phyloP scores from a whole-genome alignment of 2,797 vertebrate species.

The Sebastiscus tertius region DNA sequence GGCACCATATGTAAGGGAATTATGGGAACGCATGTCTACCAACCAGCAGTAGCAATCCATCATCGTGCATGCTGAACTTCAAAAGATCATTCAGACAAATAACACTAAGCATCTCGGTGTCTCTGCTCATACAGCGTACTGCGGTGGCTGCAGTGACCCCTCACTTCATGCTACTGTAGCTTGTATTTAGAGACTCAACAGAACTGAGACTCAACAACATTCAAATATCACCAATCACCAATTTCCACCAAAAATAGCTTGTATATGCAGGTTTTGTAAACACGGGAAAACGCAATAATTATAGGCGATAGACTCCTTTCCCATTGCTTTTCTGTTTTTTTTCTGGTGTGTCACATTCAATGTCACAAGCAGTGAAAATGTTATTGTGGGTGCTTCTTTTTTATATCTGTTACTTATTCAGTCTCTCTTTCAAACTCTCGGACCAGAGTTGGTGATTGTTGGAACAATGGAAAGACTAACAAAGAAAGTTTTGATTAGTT shows the following conservation, averaged over 20 bases:
- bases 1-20: constrained; percentile 61
- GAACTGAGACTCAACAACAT: background rate
- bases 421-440: background rate
- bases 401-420: background rate
- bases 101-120: constrained; percentile 12
- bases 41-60: constrained; percentile 64
- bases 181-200: background rate
- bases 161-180: background rate
- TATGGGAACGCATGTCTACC: constrained; percentile 44
- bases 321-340: background rate
- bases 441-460: background rate
- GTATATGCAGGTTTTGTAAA: background rate
- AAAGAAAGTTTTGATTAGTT: background rate
- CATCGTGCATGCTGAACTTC: constrained; percentile 50
- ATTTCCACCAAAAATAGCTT: background rate
- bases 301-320: background rate
- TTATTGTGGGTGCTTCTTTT: too few species aligned
- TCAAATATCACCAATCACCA: background rate
- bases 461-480: background rate
- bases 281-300: background rate
- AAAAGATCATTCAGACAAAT: constrained; percentile 32
- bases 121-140: background rate
- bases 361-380: too few species aligned
- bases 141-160: background rate
- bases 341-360: too few species aligned